Percentiles rank a stretch among this genome's conserved stretches.
These are phyloP conservation scores for Lepidostoma basale DNA, from an alignment of 1,140 invertebrate genomes.

Conservation along the genomic window DNA sequence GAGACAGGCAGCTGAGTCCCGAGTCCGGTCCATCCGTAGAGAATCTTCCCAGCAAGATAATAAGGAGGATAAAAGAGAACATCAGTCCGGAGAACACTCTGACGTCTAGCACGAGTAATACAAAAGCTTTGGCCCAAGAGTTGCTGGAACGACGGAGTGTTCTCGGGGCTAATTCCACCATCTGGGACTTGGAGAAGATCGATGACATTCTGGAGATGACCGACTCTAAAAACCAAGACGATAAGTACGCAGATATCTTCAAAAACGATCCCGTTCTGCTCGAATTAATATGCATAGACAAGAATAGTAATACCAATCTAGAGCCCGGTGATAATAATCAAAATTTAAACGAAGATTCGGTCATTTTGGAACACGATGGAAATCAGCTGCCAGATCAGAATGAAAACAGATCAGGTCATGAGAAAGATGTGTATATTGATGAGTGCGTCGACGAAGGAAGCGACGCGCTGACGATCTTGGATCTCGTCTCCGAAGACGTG, in stretches of 20 bases:
- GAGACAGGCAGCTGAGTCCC: constrained; percentile 51
- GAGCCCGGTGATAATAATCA: background rate
- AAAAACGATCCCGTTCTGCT: background rate
- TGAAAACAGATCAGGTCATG: background rate
- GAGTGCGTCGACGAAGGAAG: constrained; percentile 13
- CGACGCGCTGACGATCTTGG: constrained; percentile 20
- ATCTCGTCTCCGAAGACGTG: background rate
- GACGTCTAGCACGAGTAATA: constrained; percentile 55
- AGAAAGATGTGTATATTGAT: constrained; percentile 5
- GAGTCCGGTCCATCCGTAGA: constrained; percentile 54
- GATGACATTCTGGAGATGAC: background rate
- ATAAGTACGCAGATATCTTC: background rate
- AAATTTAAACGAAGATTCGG: background rate
- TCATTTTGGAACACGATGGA: background rate
- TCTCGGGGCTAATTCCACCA: constrained; percentile 38
- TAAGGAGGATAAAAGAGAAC: constrained; percentile 59
- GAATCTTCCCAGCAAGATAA: constrained; percentile 57
- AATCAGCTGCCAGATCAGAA: background rate
- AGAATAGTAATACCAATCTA: constrained; percentile 1
- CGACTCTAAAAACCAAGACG: background rate
- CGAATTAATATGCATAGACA: background rate
- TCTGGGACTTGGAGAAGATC: constrained; percentile 9
- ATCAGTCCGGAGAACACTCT: constrained; percentile 59
- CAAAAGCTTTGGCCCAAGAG: constrained; percentile 52
- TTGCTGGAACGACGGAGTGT: constrained; percentile 49